Percentiles rank a stretch among this genome's conserved stretches.
Evolutionary conservation across 2,797 vertebrate species (phyloP).

Genomic region (Sebastolobus altivelis): DNA sequence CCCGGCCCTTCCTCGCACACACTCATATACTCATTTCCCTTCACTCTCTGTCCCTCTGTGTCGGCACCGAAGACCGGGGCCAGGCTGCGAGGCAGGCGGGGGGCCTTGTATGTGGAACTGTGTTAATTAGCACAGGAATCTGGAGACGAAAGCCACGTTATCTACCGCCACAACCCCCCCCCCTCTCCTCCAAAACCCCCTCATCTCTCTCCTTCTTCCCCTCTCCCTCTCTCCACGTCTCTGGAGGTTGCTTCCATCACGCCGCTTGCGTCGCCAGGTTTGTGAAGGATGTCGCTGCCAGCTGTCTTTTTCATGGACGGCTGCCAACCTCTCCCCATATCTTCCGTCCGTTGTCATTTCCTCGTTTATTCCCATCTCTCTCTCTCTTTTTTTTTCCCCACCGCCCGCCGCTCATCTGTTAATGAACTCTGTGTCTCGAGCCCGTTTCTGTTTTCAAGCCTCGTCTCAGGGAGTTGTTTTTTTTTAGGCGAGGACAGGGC

Average conservation of each 20-base stretch:
- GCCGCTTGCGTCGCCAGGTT: slow-evolving; percentile 78
- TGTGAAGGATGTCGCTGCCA: slow-evolving; percentile 87
- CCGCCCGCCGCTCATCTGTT: slow-evolving; percentile 68
- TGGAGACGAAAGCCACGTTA: slow-evolving; percentile 77
- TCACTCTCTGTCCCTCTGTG: slow-evolving; percentile 47
- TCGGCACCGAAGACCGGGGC: slow-evolving; percentile 65
- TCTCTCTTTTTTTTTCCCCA: slow-evolving; percentile 29
- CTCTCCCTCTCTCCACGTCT: slow-evolving; percentile 62
- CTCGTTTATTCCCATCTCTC: slow-evolving; percentile 79
- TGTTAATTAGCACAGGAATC: slow-evolving; percentile 86
- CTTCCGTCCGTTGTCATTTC: slow-evolving; percentile 77
- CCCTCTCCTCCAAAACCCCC: slow-evolving; percentile 30
- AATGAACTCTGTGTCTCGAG: slow-evolving; percentile 71
- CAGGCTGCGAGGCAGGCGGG: slow-evolving; percentile 64
- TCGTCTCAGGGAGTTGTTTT: slow-evolving; percentile 47
- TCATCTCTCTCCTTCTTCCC: slow-evolving; percentile 42
- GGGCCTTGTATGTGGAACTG: slow-evolving; percentile 75
- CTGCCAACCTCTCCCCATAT: slow-evolving; percentile 79
- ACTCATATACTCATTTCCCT: slow-evolving; percentile 1
- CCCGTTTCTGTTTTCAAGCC: slow-evolving; percentile 54
- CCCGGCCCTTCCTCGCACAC: slow-evolving; percentile 24
- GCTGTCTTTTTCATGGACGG: slow-evolving; percentile 85
- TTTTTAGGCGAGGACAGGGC: slow-evolving; percentile 15
- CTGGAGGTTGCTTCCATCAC: slow-evolving; percentile 77
- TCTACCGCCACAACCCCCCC: slow-evolving; percentile 63